Evolutionary conservation across 2,113 vertebrate species (phyloP), one percentile per base, ranked within the genome.

Genomic region (Eidolon helvum): DNA sequence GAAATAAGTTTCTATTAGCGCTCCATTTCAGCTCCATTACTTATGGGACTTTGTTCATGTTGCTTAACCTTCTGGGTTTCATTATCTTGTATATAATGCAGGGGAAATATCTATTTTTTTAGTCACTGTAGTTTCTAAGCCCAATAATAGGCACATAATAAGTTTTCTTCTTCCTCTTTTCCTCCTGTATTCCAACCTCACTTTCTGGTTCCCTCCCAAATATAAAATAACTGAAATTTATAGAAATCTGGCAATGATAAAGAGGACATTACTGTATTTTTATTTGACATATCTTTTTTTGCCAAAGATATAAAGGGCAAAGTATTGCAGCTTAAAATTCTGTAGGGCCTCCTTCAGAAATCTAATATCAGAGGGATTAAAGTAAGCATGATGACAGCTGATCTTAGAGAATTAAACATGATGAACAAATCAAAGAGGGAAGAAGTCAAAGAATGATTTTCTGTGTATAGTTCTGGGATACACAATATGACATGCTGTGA

Each of bases 361-460:
- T 83, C 57, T 50, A 82, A 57, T 57, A 72, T 84, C 65, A 97
- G 59, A 95, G 57, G 85, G 26, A 92, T 88, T 66, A 87, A 97
- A 92, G 94, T 8, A 35, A 82, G 53, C 79, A 21, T 35, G 12
- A 69, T 75, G 75, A 88, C 33, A 92, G 61, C 22, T 66, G 38
- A 92, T 94, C 63, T 74, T 33, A 91, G 50, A 88, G 96, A 97
- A 96, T 90, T 88, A 92, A 85, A 69, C 11, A 69, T 12, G 21
- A 59, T 35, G 50, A 97, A 83, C 61, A 92, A 89, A 91, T 83
- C 59, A 92, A 82, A 91, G n/a, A 35, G 18, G 22, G 26, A 90
- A 94, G 66, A 94, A 92, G 38, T 72, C 77, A 86, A 83, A 85
- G 72, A 65, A 68, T 4, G 14, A 84, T 61, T 78, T 92, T 95